Evolutionary conservation across 2,113 vertebrate species (phyloP).

Genomic region (Otus sunia): DNA sequence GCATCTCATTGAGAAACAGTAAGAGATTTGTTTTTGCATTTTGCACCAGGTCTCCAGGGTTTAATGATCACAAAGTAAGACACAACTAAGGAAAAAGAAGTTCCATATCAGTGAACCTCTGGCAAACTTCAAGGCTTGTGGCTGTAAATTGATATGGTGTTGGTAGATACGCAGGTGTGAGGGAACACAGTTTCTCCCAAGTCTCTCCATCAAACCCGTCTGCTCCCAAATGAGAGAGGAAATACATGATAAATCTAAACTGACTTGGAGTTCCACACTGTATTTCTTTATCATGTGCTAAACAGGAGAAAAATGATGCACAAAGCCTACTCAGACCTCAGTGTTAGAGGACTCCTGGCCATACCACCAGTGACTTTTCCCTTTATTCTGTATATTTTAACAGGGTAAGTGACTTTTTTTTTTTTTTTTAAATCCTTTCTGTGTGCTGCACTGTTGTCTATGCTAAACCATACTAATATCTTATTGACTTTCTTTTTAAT

Average conservation of each 20-base stretch:
- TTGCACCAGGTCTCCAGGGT: neutral
- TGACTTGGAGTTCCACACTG: neutral
- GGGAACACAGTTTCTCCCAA: neutral
- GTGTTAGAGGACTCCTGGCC: neutral
- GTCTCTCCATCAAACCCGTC: neutral
- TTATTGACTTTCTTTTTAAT: constrained; percentile 42
- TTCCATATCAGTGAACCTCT: neutral
- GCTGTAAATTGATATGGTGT: neutral
- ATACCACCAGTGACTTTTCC: neutral
- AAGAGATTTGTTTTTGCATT: neutral
- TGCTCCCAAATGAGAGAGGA: neutral
- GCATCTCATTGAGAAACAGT: neutral
- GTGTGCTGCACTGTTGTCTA: neutral
- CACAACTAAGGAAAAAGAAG: neutral
- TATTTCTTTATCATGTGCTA: neutral
- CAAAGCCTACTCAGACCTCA: neutral
- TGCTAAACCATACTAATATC: neutral
- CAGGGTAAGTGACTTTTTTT: neutral
- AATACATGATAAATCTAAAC: neutral
- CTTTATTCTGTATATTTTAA: neutral
- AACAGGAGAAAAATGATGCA: neutral
- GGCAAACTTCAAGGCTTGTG: neutral
- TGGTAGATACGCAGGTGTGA: neutral
- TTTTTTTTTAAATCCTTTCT: neutral
- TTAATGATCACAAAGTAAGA: neutral